Base-by-base conservation (phyloP, 2,888 invertebrate genomes). In the Caenorhabditis macrosperma region DNA sequence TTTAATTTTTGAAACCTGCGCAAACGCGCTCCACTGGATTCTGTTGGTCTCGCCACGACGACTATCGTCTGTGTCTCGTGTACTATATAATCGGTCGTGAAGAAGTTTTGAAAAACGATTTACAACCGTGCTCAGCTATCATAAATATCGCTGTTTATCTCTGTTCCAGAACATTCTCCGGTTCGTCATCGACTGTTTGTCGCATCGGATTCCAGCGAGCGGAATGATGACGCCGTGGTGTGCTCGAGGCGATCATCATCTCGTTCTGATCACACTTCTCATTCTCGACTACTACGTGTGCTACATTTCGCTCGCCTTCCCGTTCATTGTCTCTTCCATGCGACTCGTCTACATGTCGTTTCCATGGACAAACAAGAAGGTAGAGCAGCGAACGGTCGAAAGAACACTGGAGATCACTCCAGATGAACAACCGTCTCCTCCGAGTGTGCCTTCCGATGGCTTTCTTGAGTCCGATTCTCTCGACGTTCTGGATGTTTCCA, bases 401-500 rank as follows among this genome's bases (percentile, higher is more conserved):
- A n/a, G n/a, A n/a, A n/a, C n/a, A n/a, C n/a, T n/a, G n/a, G n/a
- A n/a, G n/a, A n/a, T n/a, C n/a, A n/a, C 50, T 69, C 9, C 61
- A 72, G 72, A 57, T 72, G 28, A 72, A 72, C 46, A 20, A 24
- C 10, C 28, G 41, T 24, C 30, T 72, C 4, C 54, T 72, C 44
- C 20, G 26, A 30, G 46, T 50, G 2, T 26, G 35, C 5, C 44
- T 64, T 15, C 72, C 72, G 24, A n/a, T 72, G n/a, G 46, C 48
- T 26, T 10, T 48, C 9, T 17, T 72, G 38, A 55, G 44, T 35
- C 72, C 72, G n/a, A 38, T 64, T 9, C 24, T 22, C 41, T 72
- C 64, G 44, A 55, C 54, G 10, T 72, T 72, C 26, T 72, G 63
- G 57, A 33, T 72, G n/a, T 46, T 72, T 44, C 72, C 72, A 12